A percentile compares a stretch with the other conserved stretches of the same genome.
These are phyloP conservation scores for Lepilemur septentrionalis DNA, from an alignment of 2,797 vertebrate species.

Conservation along the genomic window DNA sequence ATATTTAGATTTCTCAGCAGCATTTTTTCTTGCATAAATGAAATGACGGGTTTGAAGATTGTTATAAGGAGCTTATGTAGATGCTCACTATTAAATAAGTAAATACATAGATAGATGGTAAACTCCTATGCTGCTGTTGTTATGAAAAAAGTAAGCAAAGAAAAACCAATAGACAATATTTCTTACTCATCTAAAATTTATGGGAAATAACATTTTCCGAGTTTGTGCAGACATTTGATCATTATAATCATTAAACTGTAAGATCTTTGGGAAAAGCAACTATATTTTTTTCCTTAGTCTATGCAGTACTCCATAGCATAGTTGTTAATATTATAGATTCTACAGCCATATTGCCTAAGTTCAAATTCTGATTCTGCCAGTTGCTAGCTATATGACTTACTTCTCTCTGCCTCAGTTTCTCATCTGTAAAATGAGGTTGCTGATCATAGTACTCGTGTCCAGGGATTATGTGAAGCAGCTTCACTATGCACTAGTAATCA, in stretches of 20 bases:
- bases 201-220: conserved; percentile 38
- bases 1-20: conserved; percentile 60
- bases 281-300: not conserved
- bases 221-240: not conserved
- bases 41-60: not conserved
- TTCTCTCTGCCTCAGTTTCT: not conserved
- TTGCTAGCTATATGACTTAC: not conserved
- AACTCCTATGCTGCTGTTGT: not conserved
- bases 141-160: not conserved
- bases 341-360: not conserved
- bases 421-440: not conserved
- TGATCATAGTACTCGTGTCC: not conserved
- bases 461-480: not conserved
- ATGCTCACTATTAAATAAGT: conserved; percentile 33
- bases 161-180: not conserved
- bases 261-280: not conserved
- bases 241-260: not conserved
- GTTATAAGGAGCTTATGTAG: not conserved
- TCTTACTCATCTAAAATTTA: conserved; percentile 38
- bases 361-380: not conserved
- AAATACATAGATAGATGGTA: not conserved
- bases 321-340: not conserved
- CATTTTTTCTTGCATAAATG: conserved; percentile 51
- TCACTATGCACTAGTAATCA: not conserved
- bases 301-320: not conserved